Percentiles rank a stretch among this genome's conserved stretches.
Conservation (phyloP, 2,113 vertebrate species). For the Coptodon bakossiorum region DNA sequence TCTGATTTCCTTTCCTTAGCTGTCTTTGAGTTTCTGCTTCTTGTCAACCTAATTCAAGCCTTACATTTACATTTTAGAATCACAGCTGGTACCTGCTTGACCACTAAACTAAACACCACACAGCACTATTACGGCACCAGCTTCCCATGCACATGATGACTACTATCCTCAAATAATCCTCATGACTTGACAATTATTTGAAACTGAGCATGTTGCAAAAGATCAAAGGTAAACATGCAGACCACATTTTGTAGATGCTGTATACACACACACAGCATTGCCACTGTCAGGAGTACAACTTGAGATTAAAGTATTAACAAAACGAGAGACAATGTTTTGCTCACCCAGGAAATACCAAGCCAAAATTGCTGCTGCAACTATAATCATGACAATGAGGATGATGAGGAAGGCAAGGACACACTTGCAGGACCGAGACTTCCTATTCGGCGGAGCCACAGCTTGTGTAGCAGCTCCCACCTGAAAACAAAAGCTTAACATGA, state of each 20-base stretch:
- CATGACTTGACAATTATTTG: not conserved
- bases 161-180: not conserved
- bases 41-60: not conserved
- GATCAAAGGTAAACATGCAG: not conserved
- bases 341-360: slow-evolving; percentile 73
- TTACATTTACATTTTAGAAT: not conserved
- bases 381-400: slow-evolving; percentile 31
- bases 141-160: not conserved
- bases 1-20: not conserved
- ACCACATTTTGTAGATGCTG: not conserved
- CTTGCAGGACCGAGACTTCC: not conserved
- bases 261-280: not conserved
- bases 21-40: not conserved
- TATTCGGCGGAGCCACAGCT: not conserved
- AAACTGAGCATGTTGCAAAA: not conserved
- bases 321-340: not conserved
- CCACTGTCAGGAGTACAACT: not conserved
- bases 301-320: not conserved
- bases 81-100: not conserved
- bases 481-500: not conserved
- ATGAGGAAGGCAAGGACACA: slow-evolving; percentile 17
- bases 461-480: not conserved
- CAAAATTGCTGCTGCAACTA: slow-evolving; percentile 28
- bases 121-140: not conserved
- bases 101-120: not conserved